phyloP scores from a whole-genome alignment of 2,113 vertebrate species.

The Xyliphius kryptos region DNA sequence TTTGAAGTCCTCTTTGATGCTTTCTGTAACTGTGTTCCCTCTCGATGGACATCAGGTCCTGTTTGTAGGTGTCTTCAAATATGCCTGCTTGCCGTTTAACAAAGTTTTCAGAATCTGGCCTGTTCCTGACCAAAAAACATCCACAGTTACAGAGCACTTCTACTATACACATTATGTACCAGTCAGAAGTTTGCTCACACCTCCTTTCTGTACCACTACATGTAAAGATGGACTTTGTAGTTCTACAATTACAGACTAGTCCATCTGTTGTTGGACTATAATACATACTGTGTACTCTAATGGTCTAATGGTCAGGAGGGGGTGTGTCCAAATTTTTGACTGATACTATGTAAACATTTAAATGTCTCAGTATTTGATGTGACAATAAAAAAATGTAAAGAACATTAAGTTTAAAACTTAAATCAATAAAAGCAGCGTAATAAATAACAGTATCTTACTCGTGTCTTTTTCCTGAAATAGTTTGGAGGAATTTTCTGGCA shows the following conservation, averaged over 20 bases:
- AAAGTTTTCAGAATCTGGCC: conserved; percentile 49
- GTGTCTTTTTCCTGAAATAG: conserved; percentile 79
- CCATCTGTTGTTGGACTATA: no score
- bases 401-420: no score
- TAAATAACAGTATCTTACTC: conserved; percentile 60
- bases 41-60: conserved; percentile 58
- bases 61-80: conserved; percentile 60
- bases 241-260: no score
- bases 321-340: no score
- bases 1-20: conserved; percentile 34
- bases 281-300: no score
- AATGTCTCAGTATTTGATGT: no score
- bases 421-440: background rate
- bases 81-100: conserved; percentile 59
- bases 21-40: conserved; percentile 54
- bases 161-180: background rate
- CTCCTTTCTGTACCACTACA: no score
- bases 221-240: no score
- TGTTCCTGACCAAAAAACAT: conserved; percentile 23
- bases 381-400: no score
- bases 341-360: no score
- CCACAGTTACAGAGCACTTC: background rate
- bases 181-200: no score
- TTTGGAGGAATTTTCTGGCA: conserved; percentile 82
- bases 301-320: no score